Evolutionary conservation across 2,113 vertebrate species (phyloP).

Genomic region (Ameiurus melas): DNA sequence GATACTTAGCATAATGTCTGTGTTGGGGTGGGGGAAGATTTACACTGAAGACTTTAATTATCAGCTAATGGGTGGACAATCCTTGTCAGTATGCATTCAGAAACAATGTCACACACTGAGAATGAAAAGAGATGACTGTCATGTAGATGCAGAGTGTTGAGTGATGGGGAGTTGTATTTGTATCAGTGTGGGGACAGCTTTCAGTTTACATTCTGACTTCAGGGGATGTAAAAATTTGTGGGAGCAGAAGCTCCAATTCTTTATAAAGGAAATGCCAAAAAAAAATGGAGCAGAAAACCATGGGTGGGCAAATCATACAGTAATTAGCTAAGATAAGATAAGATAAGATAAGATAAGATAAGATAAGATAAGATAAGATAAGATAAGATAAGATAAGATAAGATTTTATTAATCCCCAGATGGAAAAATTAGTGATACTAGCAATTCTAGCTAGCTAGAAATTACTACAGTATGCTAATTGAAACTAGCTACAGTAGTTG

Average conservation of each 20-base stretch:
- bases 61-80: constrained; percentile 46
- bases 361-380: too few species aligned
- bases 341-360: too few species aligned
- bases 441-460: background rate
- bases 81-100: constrained; percentile 31
- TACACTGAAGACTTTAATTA: constrained; percentile 40
- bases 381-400: too few species aligned
- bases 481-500: background rate
- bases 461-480: background rate
- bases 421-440: too few species aligned
- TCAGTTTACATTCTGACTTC: background rate
- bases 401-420: too few species aligned
- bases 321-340: background rate
- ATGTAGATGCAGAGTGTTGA: constrained; percentile 16
- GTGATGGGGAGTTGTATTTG: background rate
- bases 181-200: background rate
- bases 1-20: constrained; percentile 44
- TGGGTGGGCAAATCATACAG: background rate
- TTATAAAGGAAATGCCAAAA: background rate
- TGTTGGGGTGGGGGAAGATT: constrained; percentile 34
- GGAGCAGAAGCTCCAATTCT: background rate
- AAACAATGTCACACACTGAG: constrained; percentile 29
- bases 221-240: background rate
- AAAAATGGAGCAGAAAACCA: background rate
- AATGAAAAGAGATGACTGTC: constrained; percentile 20